Evolutionary conservation across 2,888 invertebrate genomes (phyloP), one percentile per base, ranked within the genome.

Genomic region (Leptothorax acervorum): DNA sequence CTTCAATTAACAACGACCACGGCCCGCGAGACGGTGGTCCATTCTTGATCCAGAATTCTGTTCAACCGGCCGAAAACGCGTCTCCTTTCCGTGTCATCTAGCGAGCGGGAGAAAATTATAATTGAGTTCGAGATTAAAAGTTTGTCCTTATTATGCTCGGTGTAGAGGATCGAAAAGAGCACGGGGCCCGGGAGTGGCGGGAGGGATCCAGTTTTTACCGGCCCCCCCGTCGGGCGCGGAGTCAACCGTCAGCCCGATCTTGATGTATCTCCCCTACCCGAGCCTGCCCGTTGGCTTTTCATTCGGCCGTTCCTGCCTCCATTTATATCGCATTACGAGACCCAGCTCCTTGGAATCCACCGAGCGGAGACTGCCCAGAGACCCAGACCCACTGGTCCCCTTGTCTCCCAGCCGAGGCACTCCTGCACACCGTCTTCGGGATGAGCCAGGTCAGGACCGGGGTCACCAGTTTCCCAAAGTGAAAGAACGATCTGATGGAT

Each of bases 131-230:
- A 92, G 93, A 93, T 93, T 93, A 93, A 94, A 93, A 92, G 92
- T 92, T 93, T 90, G 93, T 93, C 92, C 91, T 94, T 92, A 93
- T 93, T 94, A 93, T 93, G 89, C 92, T 87, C 85, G 89, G 65
- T 39, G 88, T 83, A 75, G 84, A 88, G 88, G 88, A 89, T 82
- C 89, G 90, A 91, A 92, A 91, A 90, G 87, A 87, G 63, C 78
- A 74, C 82, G 75, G 83, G 35, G 35, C 28, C 35, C 66, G 35
- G 39, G 85, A 86, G 84, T 85, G 89, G 88, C 86, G 87, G 90
- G 91, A 91, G 90, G 89, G 94, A 94, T 94, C 94, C 93, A 94
- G 94, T 94, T 94, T 94, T 94, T 94, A 93, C 93, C 87, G 90
- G 78, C 75, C 88, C 88, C 87, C 91, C 82, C 86, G 90, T 87